Evolutionary conservation across 2,888 invertebrate genomes (phyloP).

Genomic region (Furcula furcula): DNA sequence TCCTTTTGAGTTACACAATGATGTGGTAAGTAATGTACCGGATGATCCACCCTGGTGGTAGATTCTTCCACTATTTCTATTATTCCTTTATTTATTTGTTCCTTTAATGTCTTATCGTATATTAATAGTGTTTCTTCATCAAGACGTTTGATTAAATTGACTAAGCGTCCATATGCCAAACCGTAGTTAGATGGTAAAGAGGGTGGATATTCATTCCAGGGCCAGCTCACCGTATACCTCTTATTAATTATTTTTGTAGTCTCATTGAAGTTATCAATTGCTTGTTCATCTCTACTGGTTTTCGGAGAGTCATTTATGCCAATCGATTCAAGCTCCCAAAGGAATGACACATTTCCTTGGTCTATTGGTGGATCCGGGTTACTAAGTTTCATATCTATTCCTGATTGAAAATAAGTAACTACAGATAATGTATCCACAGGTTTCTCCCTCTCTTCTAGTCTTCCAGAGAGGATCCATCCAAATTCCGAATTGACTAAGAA

Average conservation of each 20-base stretch:
- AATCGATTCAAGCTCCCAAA: background rate
- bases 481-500: background rate
- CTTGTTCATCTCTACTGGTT: background rate
- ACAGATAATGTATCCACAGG: background rate
- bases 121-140: background rate
- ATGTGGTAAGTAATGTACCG: background rate
- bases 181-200: conserved; percentile 1
- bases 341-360: background rate
- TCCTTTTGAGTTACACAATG: background rate
- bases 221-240: conserved; percentile 3
- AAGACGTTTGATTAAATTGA: background rate
- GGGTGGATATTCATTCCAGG: conserved; percentile 4
- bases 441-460: background rate
- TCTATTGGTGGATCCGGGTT: background rate
- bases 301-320: background rate
- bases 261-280: conserved; percentile 2
- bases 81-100: background rate
- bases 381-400: background rate
- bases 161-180: conserved; percentile 1
- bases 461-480: background rate
- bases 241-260: background rate
- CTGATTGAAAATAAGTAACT: background rate
- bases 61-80: background rate
- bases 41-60: no score
- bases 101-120: background rate